Evolutionary conservation across 2,113 vertebrate genomes (phyloP).

Genomic region (Archilochus colubris): DNA sequence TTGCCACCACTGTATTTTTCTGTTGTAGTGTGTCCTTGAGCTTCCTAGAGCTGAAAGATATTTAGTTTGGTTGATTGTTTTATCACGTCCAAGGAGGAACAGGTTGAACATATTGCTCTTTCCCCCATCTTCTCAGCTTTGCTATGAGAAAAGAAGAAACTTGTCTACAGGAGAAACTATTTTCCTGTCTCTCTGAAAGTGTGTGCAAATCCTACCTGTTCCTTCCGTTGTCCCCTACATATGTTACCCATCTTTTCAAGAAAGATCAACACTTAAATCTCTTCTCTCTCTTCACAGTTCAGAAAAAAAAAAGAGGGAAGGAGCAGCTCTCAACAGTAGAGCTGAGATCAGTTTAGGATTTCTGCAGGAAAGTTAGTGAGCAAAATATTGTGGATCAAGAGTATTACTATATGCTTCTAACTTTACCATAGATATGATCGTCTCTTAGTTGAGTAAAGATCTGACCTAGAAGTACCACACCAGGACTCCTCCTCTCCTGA

Average conservation of each 20-base stretch:
- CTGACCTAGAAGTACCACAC: neutral
- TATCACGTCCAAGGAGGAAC: neutral
- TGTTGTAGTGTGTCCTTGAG: neutral
- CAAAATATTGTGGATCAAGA: neutral
- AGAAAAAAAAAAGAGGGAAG: neutral
- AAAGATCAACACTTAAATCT: neutral
- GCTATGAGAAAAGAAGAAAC: neutral
- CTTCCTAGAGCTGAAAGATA: neutral
- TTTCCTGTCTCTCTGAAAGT: neutral
- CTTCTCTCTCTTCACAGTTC: neutral
- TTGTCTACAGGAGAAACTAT: neutral
- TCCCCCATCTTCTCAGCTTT: neutral
- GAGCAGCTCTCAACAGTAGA: neutral
- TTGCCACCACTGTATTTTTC: neutral
- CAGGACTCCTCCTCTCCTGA: neutral
- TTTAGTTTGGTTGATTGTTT: neutral
- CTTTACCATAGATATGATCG: rapidly evolving
- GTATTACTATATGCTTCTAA: neutral
- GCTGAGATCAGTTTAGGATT: neutral
- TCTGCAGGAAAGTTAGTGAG: neutral
- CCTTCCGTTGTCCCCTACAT: neutral
- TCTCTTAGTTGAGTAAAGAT: neutral
- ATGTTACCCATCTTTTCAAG: neutral
- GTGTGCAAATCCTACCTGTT: neutral
- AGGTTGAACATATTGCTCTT: neutral